Evolutionary conservation across 1,140 invertebrate genomes (phyloP), one percentile per base, ranked within the genome.

Genomic region (Melipona quadrifasciata): DNA sequence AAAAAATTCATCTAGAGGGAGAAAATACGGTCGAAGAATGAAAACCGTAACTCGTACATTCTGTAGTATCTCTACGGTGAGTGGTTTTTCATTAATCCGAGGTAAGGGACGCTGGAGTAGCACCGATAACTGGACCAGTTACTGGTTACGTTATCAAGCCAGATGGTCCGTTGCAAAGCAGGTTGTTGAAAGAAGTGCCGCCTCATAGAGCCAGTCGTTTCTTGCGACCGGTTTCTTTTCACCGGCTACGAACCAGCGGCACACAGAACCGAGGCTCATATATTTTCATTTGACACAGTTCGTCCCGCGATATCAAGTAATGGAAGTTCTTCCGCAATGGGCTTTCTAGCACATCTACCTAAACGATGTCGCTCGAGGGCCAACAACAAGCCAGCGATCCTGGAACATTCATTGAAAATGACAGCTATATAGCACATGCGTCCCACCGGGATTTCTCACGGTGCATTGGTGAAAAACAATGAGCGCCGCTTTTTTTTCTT

Each of bases 201-300:
- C 58, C 64, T 55, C 47, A 39, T n/a, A 53, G 10, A 79, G 27
- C 11, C 17, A 31, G 51, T 53, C 61, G 65, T 24, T 79, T 53
- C 67, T 84, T 72, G 55, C 65, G 47, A 61, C 55, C 16, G 19
- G 47, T 47, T n/a, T 55, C 82, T 55, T 70, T 84, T 83, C 82
- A 70, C 19, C 0, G n/a, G 24, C 57, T 6, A 47, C 68, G 68
- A 17, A 53, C 17, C 31, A 31, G 31, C 31, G 39, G 14, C 57
- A 53, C 19, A 51, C 31, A 70, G 61, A 1, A 4, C 53, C 61
- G 64, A 27, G 67, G 73, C 76, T 79, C 82, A n/a, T 71, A 61
- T 79, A 71, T 53, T 84, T 72, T 84, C 76, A 71, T 84, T 84
- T 64, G 67, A 79, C 82, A 79, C 76, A 79, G 82, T 72, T 84